Evolutionary conservation across 2,113 vertebrate species (phyloP), one percentile per base, ranked within the genome.

Genomic region (Benitochromis conjunctus): DNA sequence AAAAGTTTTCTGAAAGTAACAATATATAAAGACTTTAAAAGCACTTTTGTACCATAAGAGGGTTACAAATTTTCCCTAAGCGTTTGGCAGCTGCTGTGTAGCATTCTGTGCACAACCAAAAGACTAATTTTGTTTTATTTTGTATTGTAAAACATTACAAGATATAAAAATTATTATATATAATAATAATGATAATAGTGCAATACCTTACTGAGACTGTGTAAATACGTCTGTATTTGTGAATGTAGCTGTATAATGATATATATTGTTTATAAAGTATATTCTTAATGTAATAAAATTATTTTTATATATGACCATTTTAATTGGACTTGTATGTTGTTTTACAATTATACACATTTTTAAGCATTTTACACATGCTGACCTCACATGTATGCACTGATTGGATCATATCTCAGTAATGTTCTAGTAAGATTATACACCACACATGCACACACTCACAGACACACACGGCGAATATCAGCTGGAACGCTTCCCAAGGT

Each of bases 401-500:
- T 19, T 5, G 3, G 19, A 31, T 84, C 6, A 34, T 57, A n/a
- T 31, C 80, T 24, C 46, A 46, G 8, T 54, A 11, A 79, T 31
- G 21, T 71, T 34, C 77, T 51, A 2, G 79, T 57, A 85, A 86
- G 41, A 29, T 85, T 43, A 82, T 54, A 87, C 7, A 18, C 24
- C 43, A 62, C 18, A 24, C 36, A 69, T 64, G n/a, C 62, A 88
- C 14, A n/a, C 57, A 31, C 36, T 36, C 54, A 51, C 38, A 43
- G 13, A 69, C 55, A 82, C 66, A 86, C 69, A 31, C 10, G 4
- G 21, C 3, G 1, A 79, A 9, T 14, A 66, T 53, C n/a, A 8
- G 18, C 69, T 86, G 79, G 41, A 79, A 14, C 83, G 51, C 85
- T 71, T 89, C 46, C 64, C 71, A 78, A 38, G 80, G 83, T 80